phyloP scores from a whole-genome alignment of 2,888 invertebrate genomes.

The Erebia ligea region DNA sequence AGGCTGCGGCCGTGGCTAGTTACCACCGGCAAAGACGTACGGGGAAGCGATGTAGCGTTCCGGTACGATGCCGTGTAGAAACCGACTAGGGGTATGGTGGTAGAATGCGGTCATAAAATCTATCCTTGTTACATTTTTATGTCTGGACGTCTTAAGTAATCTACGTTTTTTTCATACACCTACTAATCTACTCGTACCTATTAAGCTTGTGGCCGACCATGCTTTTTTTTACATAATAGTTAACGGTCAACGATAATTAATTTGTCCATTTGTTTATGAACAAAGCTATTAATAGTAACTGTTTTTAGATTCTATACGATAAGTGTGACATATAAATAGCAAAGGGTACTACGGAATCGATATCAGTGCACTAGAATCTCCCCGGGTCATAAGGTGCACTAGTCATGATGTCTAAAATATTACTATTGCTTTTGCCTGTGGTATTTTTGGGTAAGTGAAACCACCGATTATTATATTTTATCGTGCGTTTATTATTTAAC shows the following conservation, averaged over 20 bases:
- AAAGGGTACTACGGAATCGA: too few species aligned
- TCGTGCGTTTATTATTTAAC: too few species aligned
- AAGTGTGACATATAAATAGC: neutral
- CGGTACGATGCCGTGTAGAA: too few species aligned
- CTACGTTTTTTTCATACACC: too few species aligned
- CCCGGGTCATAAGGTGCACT: neutral
- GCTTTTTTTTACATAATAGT: neutral
- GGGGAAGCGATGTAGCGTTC: too few species aligned
- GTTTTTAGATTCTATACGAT: neutral
- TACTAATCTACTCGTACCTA: neutral
- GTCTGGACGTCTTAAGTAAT: too few species aligned
- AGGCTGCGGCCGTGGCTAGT: too few species aligned
- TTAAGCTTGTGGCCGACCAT: neutral
- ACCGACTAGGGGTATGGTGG: too few species aligned
- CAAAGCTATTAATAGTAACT: neutral
- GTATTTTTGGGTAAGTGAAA: constrained; percentile 7
- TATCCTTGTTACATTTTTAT: too few species aligned
- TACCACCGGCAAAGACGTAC: too few species aligned
- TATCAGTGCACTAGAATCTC: neutral
- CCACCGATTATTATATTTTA: neutral
- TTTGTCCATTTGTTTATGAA: neutral
- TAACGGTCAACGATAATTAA: neutral
- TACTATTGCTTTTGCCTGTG: neutral
- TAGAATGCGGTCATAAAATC: too few species aligned
- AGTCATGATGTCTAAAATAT: neutral